Evolutionary conservation across 1,140 invertebrate genomes (phyloP).

Genomic region (Lordiphosa clarofinis): DNA sequence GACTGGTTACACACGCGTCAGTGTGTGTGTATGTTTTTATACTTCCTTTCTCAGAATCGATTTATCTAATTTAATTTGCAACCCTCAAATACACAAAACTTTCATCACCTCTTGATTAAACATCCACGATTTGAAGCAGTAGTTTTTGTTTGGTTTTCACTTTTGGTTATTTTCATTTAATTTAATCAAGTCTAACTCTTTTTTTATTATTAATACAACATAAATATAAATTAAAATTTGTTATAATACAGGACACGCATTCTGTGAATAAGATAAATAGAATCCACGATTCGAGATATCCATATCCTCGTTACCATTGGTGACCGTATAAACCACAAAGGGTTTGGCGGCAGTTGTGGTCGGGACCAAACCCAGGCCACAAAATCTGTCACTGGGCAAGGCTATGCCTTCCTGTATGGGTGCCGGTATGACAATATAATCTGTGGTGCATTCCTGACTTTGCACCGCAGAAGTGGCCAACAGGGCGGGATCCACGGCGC

Average conservation of each 20-base stretch:
- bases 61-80: conserved; percentile 10
- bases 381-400: conserved; percentile 84
- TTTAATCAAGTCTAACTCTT: conserved; percentile 39
- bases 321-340: conserved; percentile 87
- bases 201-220: conserved; percentile 17
- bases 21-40: not conserved
- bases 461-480: conserved; percentile 81
- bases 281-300: conserved; percentile 88
- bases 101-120: not conserved
- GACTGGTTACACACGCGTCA: no score
- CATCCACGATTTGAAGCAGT: no score
- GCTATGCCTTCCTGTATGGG: conserved; percentile 80
- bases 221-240: conserved; percentile 2
- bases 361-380: conserved; percentile 85
- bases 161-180: conserved; percentile 6
- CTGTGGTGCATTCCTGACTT: conserved; percentile 83
- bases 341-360: conserved; percentile 86
- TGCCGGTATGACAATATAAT: conserved; percentile 88
- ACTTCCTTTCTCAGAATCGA: not conserved
- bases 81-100: not conserved
- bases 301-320: conserved; percentile 82
- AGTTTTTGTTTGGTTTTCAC: not conserved
- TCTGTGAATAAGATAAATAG: conserved; percentile 85
- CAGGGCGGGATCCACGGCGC: conserved; percentile 81
- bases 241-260: conserved; percentile 81